Percentiles rank a stretch among this genome's conserved stretches.
These are phyloP conservation scores for Smithornis capensis DNA, from an alignment of 2,113 vertebrate genomes.

Conservation along the genomic window DNA sequence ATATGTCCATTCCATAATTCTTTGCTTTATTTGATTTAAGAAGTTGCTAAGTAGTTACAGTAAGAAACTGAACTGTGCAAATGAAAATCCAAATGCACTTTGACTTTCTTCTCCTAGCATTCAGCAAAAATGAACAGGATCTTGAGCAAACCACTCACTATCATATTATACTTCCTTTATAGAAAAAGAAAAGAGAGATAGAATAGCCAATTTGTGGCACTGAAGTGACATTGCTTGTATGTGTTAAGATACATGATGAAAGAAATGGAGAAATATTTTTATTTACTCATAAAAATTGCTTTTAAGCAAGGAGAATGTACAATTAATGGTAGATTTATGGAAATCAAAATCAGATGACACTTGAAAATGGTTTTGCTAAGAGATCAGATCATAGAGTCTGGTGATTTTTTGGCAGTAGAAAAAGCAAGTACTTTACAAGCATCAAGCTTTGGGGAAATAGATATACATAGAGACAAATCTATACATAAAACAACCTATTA, in stretches of 20 bases:
- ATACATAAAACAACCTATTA: neutral
- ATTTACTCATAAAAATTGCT: neutral
- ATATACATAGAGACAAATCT: neutral
- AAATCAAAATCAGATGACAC: neutral
- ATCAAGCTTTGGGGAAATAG: neutral
- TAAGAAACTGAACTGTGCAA: neutral
- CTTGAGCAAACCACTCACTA: neutral
- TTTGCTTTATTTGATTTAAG: constrained; percentile 40
- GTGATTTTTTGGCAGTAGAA: neutral
- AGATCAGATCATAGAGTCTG: neutral
- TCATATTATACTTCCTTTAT: neutral
- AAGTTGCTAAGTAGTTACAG: neutral
- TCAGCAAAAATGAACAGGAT: neutral
- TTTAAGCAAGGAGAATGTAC: neutral
- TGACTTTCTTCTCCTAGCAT: neutral
- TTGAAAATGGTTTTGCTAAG: neutral
- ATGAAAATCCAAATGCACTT: neutral
- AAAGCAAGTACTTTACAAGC: neutral
- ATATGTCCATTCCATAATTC: neutral
- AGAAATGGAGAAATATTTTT: neutral
- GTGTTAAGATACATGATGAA: constrained; percentile 1
- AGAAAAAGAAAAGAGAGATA: neutral
- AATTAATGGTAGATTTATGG: neutral
- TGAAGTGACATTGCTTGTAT: neutral
- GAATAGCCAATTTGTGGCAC: neutral